Conservation (phyloP, 2,797 vertebrate genomes). For the Notolabrus celidotus region DNA sequence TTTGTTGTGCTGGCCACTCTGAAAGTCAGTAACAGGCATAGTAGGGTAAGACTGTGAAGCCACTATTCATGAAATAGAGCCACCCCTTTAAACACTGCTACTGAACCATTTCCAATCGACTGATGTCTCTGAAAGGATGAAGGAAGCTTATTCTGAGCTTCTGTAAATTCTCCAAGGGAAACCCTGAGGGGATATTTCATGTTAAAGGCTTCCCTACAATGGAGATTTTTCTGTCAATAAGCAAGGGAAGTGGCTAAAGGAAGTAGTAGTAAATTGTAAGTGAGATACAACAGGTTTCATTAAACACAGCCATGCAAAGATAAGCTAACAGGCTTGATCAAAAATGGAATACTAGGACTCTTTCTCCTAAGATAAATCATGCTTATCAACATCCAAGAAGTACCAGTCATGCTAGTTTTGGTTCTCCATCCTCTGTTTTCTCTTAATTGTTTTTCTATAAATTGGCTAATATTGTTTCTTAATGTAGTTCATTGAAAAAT, state of each 20-base stretch:
- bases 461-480: conserved; percentile 54
- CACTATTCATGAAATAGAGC: conserved; percentile 61
- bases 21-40: conserved; percentile 10
- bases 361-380: conserved; percentile 11
- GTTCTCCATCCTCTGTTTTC: conserved; percentile 27
- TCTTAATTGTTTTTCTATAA: conserved; percentile 58
- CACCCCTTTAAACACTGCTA: conserved; percentile 64
- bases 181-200: conserved; percentile 67
- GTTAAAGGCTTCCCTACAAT: conserved; percentile 64
- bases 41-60: conserved; percentile 36
- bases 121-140: conserved; percentile 33
- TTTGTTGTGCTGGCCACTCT: conserved; percentile 10
- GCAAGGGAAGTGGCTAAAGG: conserved; percentile 32
- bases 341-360: conserved; percentile 1
- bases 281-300: neutral
- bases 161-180: conserved; percentile 63
- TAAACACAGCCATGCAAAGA: neutral
- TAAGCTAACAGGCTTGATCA: too few species aligned
- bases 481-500: conserved; percentile 59
- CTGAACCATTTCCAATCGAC: conserved; percentile 48
- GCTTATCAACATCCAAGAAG: conserved; percentile 10
- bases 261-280: conserved; percentile 16
- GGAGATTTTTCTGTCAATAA: conserved; percentile 58
- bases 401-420: conserved; percentile 12
- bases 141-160: conserved; percentile 46